phyloP scores from a whole-genome alignment of 2,113 vertebrate genomes.

The Macrotus californicus region DNA sequence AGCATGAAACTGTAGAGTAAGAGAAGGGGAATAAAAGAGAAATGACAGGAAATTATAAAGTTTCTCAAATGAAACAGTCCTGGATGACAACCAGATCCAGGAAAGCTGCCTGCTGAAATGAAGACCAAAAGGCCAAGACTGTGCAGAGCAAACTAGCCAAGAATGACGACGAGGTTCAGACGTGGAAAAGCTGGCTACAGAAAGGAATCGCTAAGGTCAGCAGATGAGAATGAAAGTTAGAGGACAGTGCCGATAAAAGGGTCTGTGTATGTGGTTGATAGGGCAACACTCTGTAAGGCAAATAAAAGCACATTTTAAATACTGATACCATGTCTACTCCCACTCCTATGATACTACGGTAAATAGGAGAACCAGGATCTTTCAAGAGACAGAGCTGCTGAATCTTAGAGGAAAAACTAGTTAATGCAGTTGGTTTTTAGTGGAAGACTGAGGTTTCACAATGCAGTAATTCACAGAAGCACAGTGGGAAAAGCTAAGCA shows the following conservation, averaged over 20 bases:
- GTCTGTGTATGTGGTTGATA: neutral
- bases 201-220: neutral
- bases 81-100: neutral
- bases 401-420: neutral
- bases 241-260: neutral
- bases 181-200: neutral
- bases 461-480: conserved; percentile 7
- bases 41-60: conserved; percentile 28
- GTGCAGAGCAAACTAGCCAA: neutral
- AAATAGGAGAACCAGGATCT: neutral
- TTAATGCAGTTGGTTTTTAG: neutral
- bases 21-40: neutral
- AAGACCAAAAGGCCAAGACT: conserved; percentile 22
- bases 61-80: neutral
- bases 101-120: neutral
- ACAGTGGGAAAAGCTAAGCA: conserved; percentile 21
- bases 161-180: neutral
- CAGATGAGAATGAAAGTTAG: neutral
- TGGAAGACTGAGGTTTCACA: neutral
- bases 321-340: neutral
- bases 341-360: neutral
- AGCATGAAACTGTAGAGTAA: neutral
- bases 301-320: neutral
- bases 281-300: neutral
- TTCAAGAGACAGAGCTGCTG: neutral